These are phyloP conservation scores for Sesia bembeciformis DNA, from an alignment of 2,888 invertebrate species.

Conservation along the genomic window DNA sequence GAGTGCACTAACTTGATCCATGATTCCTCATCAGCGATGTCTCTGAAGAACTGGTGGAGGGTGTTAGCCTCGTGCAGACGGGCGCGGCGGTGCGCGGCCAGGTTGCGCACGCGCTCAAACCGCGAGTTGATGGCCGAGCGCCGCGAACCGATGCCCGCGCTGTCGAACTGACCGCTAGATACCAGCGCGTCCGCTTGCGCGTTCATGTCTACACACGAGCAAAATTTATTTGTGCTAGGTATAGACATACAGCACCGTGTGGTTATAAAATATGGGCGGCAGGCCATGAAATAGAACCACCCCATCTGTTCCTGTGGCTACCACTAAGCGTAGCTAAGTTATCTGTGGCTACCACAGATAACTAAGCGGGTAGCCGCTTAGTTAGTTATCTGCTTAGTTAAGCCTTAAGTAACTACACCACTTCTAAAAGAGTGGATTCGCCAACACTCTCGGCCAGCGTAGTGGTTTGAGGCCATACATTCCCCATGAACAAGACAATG, in stretches of 20 bases:
- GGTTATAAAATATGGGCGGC: too few relatives aligned
- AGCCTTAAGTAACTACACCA: too few relatives aligned
- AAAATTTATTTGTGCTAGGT: neutral
- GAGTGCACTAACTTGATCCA: conserved; percentile 89
- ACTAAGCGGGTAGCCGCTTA: too few relatives aligned
- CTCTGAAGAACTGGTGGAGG: conserved; percentile 98
- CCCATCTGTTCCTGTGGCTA: too few relatives aligned
- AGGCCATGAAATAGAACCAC: neutral
- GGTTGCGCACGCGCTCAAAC: conserved; percentile 93
- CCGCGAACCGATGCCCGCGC: conserved; percentile 95
- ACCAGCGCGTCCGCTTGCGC: conserved; percentile 96
- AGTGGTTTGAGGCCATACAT: too few relatives aligned
- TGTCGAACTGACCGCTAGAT: conserved; percentile 97
- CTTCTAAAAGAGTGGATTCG: too few relatives aligned
- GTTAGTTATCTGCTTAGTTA: too few relatives aligned
- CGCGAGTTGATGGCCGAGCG: conserved; percentile 97
- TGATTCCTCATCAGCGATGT: conserved; percentile 99
- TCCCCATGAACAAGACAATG: too few relatives aligned
- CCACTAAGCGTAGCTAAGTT: too few relatives aligned
- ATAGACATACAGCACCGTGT: too few relatives aligned
- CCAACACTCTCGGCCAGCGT: too few relatives aligned
- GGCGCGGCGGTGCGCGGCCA: conserved; percentile 93
- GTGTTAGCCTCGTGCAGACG: conserved; percentile 97
- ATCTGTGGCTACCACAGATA: too few relatives aligned
- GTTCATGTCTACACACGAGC: conserved; percentile 83